phyloP scores from a whole-genome alignment of 53 echinoderm and acorn worm species.

The Temnopleurus reevesii region DNA sequence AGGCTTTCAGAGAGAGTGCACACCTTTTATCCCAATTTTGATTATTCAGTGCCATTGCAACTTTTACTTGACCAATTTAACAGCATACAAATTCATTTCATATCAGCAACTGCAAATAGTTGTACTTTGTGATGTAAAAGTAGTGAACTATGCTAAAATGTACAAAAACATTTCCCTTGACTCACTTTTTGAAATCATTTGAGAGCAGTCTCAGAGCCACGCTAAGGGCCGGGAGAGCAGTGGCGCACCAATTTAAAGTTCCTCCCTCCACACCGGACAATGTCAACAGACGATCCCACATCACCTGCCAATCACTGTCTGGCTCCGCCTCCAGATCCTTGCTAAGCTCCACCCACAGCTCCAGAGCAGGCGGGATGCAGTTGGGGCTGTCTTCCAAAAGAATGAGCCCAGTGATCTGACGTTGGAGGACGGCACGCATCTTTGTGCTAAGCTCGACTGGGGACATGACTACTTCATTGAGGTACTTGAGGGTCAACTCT shows the following conservation, averaged over 20 bases:
- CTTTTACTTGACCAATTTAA: no score
- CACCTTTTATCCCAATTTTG: no score
- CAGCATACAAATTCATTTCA: no score
- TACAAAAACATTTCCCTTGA: no score
- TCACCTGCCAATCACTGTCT: constrained; percentile 51
- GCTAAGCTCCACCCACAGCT: constrained; percentile 29
- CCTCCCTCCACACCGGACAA: constrained; percentile 61
- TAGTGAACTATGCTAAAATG: no score
- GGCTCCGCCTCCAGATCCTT: neutral
- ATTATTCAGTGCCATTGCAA: no score
- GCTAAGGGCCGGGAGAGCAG: constrained; percentile 75
- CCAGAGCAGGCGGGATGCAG: constrained; percentile 33
- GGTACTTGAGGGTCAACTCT: constrained; percentile 38
- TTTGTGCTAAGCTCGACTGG: neutral
- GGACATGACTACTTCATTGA: neutral
- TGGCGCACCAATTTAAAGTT: constrained; percentile 54
- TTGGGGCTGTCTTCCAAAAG: constrained; percentile 5
- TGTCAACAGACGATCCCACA: constrained; percentile 55
- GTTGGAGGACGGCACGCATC: neutral
- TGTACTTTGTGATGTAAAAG: no score
- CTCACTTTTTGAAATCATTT: neutral
- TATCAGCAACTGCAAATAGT: no score
- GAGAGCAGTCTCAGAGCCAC: neutral
- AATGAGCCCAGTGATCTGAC: neutral
- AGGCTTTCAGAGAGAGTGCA: no score